Percentiles rank a stretch among this genome's conserved stretches.
phyloP scores from a whole-genome alignment of 2,888 invertebrate species.

The Dryococelus australis region DNA sequence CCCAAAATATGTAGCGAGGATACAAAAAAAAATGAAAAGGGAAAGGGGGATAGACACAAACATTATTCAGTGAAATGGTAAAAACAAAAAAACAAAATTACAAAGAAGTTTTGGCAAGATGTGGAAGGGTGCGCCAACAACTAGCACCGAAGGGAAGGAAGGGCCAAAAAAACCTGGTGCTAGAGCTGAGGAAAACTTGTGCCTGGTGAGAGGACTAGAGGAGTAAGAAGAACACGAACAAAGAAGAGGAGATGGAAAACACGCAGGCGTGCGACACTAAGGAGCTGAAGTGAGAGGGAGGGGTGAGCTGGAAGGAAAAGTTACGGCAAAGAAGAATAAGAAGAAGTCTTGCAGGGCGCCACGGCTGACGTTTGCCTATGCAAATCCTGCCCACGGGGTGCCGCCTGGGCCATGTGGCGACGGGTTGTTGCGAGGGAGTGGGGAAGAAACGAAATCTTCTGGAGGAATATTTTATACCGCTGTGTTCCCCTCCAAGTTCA shows the following conservation, averaged over 20 bases:
- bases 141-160: neutral
- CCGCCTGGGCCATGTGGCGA: neutral
- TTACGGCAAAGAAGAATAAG: neutral
- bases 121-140: neutral
- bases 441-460: conserved; percentile 24
- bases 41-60: neutral
- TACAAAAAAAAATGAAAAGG: neutral
- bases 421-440: neutral
- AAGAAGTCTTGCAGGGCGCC: neutral
- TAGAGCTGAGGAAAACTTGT: neutral
- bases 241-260: neutral
- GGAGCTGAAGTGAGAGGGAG: no score
- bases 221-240: neutral
- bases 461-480: conserved; percentile 28
- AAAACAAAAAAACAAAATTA: neutral
- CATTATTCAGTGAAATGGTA: neutral
- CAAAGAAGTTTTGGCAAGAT: neutral
- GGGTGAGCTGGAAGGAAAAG: neutral
- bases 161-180: neutral
- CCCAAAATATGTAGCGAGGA: no score
- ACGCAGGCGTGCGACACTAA: neutral
- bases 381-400: conserved; percentile 26
- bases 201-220: neutral
- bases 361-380: conserved; percentile 29
- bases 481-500: neutral